Percentiles rank a stretch among this genome's conserved stretches.
These are phyloP conservation scores for Eumeta japonica DNA, from an alignment of 1,140 invertebrate species.

Conservation along the genomic window DNA sequence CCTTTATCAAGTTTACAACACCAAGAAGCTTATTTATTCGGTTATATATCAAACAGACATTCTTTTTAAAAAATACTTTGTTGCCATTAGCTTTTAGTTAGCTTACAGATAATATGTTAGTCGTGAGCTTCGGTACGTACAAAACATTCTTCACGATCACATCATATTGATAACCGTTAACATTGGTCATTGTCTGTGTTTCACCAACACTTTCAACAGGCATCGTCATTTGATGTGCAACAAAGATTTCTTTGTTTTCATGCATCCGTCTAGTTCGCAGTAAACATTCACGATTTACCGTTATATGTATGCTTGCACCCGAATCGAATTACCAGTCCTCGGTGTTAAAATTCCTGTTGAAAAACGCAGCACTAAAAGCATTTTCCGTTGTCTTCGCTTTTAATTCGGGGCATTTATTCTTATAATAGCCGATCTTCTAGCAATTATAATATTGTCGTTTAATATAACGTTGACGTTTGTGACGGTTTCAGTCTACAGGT, in stretches of 20 bases:
- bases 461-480: no score
- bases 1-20: no score
- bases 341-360: constrained; percentile 16
- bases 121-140: constrained; percentile 18
- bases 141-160: no score
- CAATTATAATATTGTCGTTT: no score
- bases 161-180: constrained; percentile 10
- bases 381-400: no score
- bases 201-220: constrained; percentile 13
- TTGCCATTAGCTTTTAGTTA: constrained; percentile 21
- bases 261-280: constrained; percentile 8
- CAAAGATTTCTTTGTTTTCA: constrained; percentile 14
- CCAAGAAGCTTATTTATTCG: constrained; percentile 11
- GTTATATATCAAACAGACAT: constrained; percentile 17
- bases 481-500: no score
- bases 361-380: constrained; percentile 15
- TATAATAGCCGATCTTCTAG: constrained; percentile 16
- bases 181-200: constrained; percentile 10
- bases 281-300: constrained; percentile 13
- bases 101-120: constrained; percentile 20
- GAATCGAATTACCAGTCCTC: constrained; percentile 10
- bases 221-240: constrained; percentile 14
- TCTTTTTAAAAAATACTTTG: constrained; percentile 12
- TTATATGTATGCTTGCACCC: constrained; percentile 9
- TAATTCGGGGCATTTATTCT: constrained; percentile 17